Evolutionary conservation across 2,113 vertebrate species (phyloP).

Genomic region (Heterotis niloticus): DNA sequence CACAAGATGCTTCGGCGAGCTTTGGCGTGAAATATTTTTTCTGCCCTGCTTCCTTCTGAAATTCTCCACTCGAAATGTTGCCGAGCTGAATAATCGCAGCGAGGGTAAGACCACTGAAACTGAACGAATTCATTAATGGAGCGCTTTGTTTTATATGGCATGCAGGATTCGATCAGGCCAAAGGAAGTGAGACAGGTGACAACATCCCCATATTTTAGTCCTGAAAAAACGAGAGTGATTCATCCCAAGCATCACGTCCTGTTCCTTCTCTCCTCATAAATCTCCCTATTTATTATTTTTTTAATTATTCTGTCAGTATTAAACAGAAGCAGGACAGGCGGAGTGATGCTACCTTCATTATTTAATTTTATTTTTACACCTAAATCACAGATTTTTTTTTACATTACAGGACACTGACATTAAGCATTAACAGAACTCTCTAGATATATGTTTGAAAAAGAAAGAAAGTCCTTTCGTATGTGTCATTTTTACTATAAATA

Average conservation of each 20-base stretch:
- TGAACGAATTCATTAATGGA: slow-evolving; percentile 13
- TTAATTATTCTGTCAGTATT: slow-evolving; percentile 41
- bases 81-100: too few species aligned
- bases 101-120: neutral
- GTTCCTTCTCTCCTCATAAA: slow-evolving; percentile 27
- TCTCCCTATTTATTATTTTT: slow-evolving; percentile 38
- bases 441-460: too few species aligned
- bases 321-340: slow-evolving; percentile 40
- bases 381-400: too few species aligned
- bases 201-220: slow-evolving; percentile 36
- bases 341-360: slow-evolving; percentile 38
- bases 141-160: slow-evolving; percentile 12
- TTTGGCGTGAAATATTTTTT: too few species aligned
- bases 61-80: too few species aligned
- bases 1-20: too few species aligned
- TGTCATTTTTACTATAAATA: too few species aligned
- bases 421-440: too few species aligned
- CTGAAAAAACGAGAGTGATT: slow-evolving; percentile 35
- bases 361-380: slow-evolving; percentile 6
- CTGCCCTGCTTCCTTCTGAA: too few species aligned
- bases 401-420: too few species aligned
- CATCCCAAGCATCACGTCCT: slow-evolving; percentile 36
- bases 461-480: too few species aligned
- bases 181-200: slow-evolving; percentile 7
- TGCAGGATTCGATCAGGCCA: slow-evolving; percentile 19